Conservation (phyloP, 2,888 invertebrate genomes). For the Callyntrura guangdongensis region DNA sequence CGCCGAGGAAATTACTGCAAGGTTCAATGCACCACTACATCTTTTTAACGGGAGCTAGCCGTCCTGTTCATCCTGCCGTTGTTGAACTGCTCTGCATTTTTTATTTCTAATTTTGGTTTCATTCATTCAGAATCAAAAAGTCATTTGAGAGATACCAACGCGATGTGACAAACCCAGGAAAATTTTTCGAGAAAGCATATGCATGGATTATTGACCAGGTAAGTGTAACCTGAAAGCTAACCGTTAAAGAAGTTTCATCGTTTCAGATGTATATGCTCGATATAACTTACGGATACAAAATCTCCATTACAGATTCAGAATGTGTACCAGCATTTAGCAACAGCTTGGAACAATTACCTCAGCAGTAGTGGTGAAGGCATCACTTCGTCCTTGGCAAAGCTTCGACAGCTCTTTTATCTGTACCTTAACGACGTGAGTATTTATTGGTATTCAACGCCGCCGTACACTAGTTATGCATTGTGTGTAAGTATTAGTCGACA, state of each 20-base stretch:
- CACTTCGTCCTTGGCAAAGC: constrained; percentile 54
- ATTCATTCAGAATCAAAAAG: constrained; percentile 46
- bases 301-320: constrained; percentile 75
- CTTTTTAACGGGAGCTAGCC: background rate
- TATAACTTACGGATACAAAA: constrained; percentile 29
- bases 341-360: constrained; percentile 80
- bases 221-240: constrained; percentile 3
- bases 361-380: constrained; percentile 65
- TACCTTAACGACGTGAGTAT: constrained; percentile 70
- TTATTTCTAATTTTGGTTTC: background rate
- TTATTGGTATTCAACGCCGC: constrained; percentile 2
- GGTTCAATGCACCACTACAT: constrained; percentile 75
- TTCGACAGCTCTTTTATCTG: constrained; percentile 54
- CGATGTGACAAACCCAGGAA: constrained; percentile 79
- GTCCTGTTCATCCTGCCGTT: background rate
- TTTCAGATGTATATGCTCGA: no score
- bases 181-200: constrained; percentile 81
- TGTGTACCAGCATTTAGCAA: constrained; percentile 76
- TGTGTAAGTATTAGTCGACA: no score
- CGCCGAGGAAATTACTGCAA: constrained; percentile 91
- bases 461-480: background rate
- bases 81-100: background rate
- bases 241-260: no score
- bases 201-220: constrained; percentile 82
- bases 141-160: constrained; percentile 72